Base-by-base conservation (phyloP, 2,113 vertebrate genomes). In the Chlorodrepanis virens region DNA sequence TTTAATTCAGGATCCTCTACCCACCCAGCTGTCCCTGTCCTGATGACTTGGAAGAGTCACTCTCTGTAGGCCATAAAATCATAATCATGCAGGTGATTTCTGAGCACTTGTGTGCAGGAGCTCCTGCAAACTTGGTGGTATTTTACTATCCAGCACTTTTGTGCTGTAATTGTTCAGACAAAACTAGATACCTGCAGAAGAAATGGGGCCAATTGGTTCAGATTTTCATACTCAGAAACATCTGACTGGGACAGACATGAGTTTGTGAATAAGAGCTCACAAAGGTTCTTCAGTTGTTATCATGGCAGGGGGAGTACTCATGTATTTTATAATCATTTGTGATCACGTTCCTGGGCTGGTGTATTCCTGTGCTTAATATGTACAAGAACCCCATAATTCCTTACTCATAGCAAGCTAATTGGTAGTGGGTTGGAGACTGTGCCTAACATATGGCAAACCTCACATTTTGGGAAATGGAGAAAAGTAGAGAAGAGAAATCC, bases 321-420 rank as follows among this genome's bases (percentile, higher is more conserved):
- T 2, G 3, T 22, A 39, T 53, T 52, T 72, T 45, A 19, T 57
- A 33, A 57, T 49, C 1, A 33, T 1, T 0, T 49, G 37, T 37
- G 67, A n/a, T 49, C 13, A 2, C 35, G 29, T 45, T 80, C 14
- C 13, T 69, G 59, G 28, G 21, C 9, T 35, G 67, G 6, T 29
- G 9, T 74, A 9, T 15, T 95, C 44, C 70, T 71, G 14, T 37
- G 14, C 4, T 28, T 59, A 57, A 16, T 9, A 37, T 14, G 15
- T 37, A 23, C 61, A 83, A 25, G 16, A 70, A 44, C 23, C 23
- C 40, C 20, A 6, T 27, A 68, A 44, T 23, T 33, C 68, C 37
- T 76, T 47, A 15, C 33, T 90, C 40, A 22, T 7, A 33, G 8
- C 5, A 64, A 82, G 31, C 3, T 74, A 42, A 64, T 52, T 35